Evolutionary conservation across 2,113 vertebrate species (phyloP), one percentile per base, ranked within the genome.

Genomic region (Eira barbara): DNA sequence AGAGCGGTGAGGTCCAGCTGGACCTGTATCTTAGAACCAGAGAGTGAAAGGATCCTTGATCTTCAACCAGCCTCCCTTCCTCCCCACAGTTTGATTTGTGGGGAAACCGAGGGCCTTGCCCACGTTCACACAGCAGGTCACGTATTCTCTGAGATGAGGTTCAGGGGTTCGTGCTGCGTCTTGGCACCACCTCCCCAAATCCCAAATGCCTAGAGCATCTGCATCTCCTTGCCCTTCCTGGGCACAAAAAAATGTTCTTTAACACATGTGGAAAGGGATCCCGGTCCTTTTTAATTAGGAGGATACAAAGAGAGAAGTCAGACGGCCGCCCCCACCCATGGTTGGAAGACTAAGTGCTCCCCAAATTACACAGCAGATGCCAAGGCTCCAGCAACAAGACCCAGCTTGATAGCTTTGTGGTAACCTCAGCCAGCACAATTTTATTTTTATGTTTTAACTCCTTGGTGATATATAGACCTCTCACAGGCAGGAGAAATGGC

Each of bases 321-420:
- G 97, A 92, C 71, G 11, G 91, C 94, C 1, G n/a, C 94, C 93
- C 95, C 84, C 97, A 97, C 97, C 93, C 97, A 96, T 31, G 14
- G 84, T 67, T 31, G 96, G 94, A 88, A 97, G 95, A 84, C 88
- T 90, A 92, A 96, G 82, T 93, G 98, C 95, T 98, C 98, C 94
- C 97, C 98, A 98, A 97, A 98, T 98, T 97, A 97, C 91, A 97
- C 87, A 89, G 94, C 97, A 97, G 96, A 97, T 98, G 96, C 97
- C 96, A 96, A 85, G 97, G 91, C 91, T 94, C 80, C 8, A 0
- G 84, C 96, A 97, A 97, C 97, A 98, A 98, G 97, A 98, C 97
- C 84, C 93, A 95, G 98, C 97, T 97, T 98, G 98, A 98, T 63
- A 97, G 94, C 93, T 97, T 65, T 93, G 98, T 97, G 88, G 96